Evolutionary conservation across 2,888 invertebrate genomes (phyloP), one percentile per base, ranked within the genome.

Genomic region (Pardosa pseudoannulata): DNA sequence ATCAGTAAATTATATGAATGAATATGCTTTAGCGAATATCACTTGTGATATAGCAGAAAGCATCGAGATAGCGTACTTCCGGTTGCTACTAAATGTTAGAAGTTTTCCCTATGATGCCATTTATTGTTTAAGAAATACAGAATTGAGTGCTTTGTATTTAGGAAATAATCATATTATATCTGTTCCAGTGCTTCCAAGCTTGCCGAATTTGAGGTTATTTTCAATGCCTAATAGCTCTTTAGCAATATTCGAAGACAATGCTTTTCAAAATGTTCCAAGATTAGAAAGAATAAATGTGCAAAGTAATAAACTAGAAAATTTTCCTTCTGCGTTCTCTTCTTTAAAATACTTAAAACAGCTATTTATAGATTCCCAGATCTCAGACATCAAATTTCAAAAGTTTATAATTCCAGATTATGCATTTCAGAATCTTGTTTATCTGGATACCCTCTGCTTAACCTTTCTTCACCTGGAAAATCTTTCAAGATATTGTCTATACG

Each of bases 21-120:
- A 70, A 23, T n/a, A 27, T 19, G 62, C 75, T 41, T 32, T 76
- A 28, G n/a, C 27, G 6, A 82, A 76, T 41, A 50, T 73, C 32
- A 80, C 73, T 16, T 62, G 50, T 32, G 36, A 67, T 19, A 29
- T 80, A 11, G 0, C 7, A 36, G 27, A 65, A 19, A 16, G 28
- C 7, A 56, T 80, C 2, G 16, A 46, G 50, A 11, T 9, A 28
- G 13, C 74, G 6, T 31, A n/a, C 27, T 19, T 67, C 31, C 2
- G 32, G 36, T 5, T 32, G 3, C 31, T 73, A 7, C 16, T 32
- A 27, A 13, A n/a, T 16, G n/a, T 80, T 13, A 46, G n/a, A n/a
- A 19, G 13, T 1, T 80, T 80, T n/a, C 80, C 80, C 27, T 5
- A 9, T 32, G 50, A 67, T 2, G 62, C 73, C 7, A n/a, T 80